A percentile compares a stretch with the other conserved stretches of the same genome.
Evolutionary conservation across 2,888 invertebrate species (phyloP).

Genomic region (Drosophila parthenogenetica): DNA sequence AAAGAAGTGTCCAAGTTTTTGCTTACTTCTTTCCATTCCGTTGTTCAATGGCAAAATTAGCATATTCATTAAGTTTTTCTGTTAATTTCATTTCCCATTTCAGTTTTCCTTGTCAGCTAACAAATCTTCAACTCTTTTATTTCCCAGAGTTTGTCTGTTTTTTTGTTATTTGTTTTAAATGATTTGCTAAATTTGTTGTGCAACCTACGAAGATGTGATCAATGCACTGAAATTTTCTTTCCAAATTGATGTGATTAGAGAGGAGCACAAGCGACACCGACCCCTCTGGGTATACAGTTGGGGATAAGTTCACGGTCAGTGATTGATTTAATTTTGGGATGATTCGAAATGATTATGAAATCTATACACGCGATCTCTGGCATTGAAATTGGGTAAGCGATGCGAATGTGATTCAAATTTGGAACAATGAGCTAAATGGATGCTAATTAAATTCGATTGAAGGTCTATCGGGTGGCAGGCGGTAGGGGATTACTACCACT

Average conservation of each 20-base stretch:
- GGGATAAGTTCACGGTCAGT: constrained; percentile 72
- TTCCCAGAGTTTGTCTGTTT: neutral
- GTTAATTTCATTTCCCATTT: constrained; percentile 26
- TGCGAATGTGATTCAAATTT: constrained; percentile 57
- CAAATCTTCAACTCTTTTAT: constrained; percentile 5
- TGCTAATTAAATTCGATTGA: constrained; percentile 27
- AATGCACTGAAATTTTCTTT: constrained; percentile 6
- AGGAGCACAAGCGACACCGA: neutral
- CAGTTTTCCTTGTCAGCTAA: constrained; percentile 28
- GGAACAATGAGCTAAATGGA: constrained; percentile 58
- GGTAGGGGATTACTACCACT: neutral
- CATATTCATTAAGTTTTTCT: constrained; percentile 43
- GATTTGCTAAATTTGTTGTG: constrained; percentile 18
- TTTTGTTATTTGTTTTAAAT: constrained; percentile 9
- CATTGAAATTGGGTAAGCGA: constrained; percentile 68
- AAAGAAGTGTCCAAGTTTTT: neutral
- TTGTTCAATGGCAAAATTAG: constrained; percentile 54
- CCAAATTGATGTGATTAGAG: constrained; percentile 14
- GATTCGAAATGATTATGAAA: constrained; percentile 46
- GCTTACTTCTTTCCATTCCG: constrained; percentile 28
- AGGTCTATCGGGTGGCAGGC: neutral
- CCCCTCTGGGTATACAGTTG: neutral
- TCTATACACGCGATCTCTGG: constrained; percentile 67
- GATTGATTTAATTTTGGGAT: constrained; percentile 70
- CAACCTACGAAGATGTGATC: constrained; percentile 18